Evolutionary conservation across 2,113 vertebrate species (phyloP), one percentile per base, ranked within the genome.

Genomic region (Atrichornis clamosus): DNA sequence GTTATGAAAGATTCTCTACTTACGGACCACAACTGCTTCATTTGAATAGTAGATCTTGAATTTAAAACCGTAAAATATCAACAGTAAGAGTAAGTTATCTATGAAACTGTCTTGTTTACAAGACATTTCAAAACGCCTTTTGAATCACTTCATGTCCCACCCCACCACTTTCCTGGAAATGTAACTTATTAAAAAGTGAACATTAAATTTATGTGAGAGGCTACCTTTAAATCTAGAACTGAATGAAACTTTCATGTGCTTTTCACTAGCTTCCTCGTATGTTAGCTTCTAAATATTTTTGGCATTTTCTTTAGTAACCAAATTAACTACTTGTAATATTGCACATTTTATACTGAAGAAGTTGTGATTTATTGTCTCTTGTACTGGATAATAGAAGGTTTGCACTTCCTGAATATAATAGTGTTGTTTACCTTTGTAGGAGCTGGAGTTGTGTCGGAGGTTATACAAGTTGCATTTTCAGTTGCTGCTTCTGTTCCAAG

Each of bases 381-480:
- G 10, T 88, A 81, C 44, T 77, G 56, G 55, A 47, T 6, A 80
- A 21, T 6, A 55, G 53, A 44, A 70, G 68, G 67, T 58, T 81
- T 67, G 21, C 11, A 16, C n/a, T 80, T 62, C 59, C 60, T 91
- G 77, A 93, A 80, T 32, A 1, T 91, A 74, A 72, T 55, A 28
- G 79, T 50, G 33, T 70, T 95, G 42, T 83, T 95, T 96, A 39
- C 62, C 4, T 96, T 96, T 96, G 64, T 77, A 99, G 99, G 99
- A 99, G 97, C 97, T 99, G 98, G 99, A 99, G 97, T 97, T 99
- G 84, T 99, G 99, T 95, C 98, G 99, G 82, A 97, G 99, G 91
- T 97, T 99, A 32, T 99, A 99, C 96, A 99, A 99, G 95, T 95
- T 99, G 93, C 99, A 99, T 97, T 99, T 99, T 94, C 99, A 99